Conservation (phyloP, 2,888 invertebrate genomes). For the Epinotia demarniana region DNA sequence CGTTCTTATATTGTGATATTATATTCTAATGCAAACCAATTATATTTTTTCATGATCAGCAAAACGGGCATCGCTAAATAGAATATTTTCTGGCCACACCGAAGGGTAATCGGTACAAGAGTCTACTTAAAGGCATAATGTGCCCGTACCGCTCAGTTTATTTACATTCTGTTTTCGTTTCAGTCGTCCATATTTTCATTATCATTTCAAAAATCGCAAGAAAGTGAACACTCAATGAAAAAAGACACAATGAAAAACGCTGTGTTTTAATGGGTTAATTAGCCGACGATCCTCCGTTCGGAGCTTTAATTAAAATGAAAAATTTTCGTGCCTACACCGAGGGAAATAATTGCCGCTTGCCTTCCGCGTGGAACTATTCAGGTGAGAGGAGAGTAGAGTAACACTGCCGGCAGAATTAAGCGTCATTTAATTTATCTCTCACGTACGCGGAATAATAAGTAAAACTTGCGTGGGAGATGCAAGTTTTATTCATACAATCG, state of each 20-base stretch:
- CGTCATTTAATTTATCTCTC: constrained; percentile 41
- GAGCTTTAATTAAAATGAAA: constrained; percentile 83
- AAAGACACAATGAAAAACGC: constrained; percentile 79
- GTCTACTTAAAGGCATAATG: constrained; percentile 15
- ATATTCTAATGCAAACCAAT: background rate
- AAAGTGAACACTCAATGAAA: constrained; percentile 74
- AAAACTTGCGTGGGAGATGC: background rate
- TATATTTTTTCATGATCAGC: background rate
- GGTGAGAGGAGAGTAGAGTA: constrained; percentile 70
- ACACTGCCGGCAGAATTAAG: constrained; percentile 48
- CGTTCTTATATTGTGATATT: background rate
- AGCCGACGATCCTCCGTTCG: constrained; percentile 79
- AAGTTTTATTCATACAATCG: too few relatives aligned
- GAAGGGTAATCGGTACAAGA: constrained; percentile 34
- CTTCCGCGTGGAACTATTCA: constrained; percentile 79
- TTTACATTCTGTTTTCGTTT: constrained; percentile 25
- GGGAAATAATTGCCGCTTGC: constrained; percentile 73
- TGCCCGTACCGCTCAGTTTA: constrained; percentile 17
- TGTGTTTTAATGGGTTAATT: constrained; percentile 84
- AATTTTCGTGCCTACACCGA: constrained; percentile 81
- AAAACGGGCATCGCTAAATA: background rate
- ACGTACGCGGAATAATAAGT: constrained; percentile 32
- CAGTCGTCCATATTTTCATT: constrained; percentile 55
- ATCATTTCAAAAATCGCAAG: constrained; percentile 76
- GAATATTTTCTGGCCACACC: constrained; percentile 8